phyloP scores from a whole-genome alignment of 2,113 vertebrate species.

The Ellobius talpinus region DNA sequence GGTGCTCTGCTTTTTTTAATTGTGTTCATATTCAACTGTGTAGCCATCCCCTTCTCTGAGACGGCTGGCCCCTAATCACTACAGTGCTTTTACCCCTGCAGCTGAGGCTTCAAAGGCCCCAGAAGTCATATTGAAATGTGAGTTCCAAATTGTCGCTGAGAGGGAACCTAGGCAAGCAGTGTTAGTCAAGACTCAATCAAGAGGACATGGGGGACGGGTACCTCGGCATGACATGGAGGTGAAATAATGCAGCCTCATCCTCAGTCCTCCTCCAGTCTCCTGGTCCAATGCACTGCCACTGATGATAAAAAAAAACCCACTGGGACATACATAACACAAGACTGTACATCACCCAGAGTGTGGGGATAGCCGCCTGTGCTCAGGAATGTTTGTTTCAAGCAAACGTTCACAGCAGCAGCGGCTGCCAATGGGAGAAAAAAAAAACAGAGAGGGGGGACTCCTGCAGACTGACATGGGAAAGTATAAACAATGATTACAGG shows the following conservation, averaged over 20 bases:
- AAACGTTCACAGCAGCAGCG: background rate
- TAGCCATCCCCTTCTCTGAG: background rate
- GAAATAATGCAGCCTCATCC: background rate
- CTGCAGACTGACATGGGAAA: slow-evolving; percentile 72
- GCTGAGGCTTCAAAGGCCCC: slow-evolving; percentile 80
- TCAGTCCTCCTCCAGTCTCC: background rate
- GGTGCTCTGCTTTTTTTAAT: slow-evolving; percentile 68
- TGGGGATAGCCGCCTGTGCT: slow-evolving; percentile 31
- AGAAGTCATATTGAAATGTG: slow-evolving; percentile 68
- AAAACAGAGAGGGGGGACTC: slow-evolving; percentile 59
- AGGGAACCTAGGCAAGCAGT: slow-evolving; percentile 25
- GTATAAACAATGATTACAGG: slow-evolving; percentile 68
- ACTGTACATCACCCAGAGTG: background rate
- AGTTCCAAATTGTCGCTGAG: slow-evolving; percentile 61
- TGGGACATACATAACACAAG: slow-evolving; percentile 7
- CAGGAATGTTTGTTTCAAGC: slow-evolving; percentile 62
- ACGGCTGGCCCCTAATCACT: slow-evolving; percentile 59
- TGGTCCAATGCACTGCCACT: background rate
- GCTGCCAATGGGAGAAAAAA: slow-evolving; percentile 65
- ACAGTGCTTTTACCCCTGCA: slow-evolving; percentile 47
- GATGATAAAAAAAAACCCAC: background rate
- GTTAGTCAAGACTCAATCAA: background rate
- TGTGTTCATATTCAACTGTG: slow-evolving; percentile 58
- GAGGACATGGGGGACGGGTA: slow-evolving; percentile 31
- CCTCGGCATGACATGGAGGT: background rate